Percentiles rank a stretch among this genome's conserved stretches.
These are phyloP conservation scores for Resseliella maxima DNA, from an alignment of 2,888 invertebrate species.

Conservation along the genomic window DNA sequence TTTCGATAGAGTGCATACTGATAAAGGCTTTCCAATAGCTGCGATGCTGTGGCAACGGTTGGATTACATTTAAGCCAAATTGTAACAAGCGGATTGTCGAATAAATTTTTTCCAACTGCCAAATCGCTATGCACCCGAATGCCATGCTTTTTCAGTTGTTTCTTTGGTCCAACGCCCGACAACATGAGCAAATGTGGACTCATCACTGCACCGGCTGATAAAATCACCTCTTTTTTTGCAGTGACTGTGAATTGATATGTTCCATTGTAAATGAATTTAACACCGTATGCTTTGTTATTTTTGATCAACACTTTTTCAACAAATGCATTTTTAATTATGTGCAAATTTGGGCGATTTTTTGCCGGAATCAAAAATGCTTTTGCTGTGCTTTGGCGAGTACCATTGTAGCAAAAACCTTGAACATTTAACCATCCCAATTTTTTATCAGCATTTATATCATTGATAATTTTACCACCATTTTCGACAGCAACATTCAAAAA, in stretches of 20 bases:
- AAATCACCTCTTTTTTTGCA: conserved; percentile 77
- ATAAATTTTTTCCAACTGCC: conserved; percentile 80
- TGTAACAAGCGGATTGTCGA: conserved; percentile 78
- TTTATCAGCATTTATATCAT: conserved; percentile 73
- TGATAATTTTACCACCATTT: conserved; percentile 72
- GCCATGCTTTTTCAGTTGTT: conserved; percentile 71
- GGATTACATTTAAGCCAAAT: neutral
- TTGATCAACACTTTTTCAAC: conserved; percentile 71
- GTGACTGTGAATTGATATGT: conserved; percentile 69
- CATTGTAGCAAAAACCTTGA: conserved; percentile 72
- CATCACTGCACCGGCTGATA: conserved; percentile 82
- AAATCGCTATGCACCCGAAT: conserved; percentile 73
- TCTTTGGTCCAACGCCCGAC: conserved; percentile 79
- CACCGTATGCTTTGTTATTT: conserved; percentile 67
- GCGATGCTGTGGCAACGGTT: neutral
- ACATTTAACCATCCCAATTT: conserved; percentile 77
- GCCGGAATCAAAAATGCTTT: conserved; percentile 75
- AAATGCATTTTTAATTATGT: conserved; percentile 71
- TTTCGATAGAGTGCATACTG: neutral
- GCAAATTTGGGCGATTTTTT: conserved; percentile 70
- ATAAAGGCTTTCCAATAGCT: neutral
- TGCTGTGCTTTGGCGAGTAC: conserved; percentile 79
- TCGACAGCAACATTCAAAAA: conserved; percentile 74
- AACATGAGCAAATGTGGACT: conserved; percentile 85
- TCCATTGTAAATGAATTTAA: conserved; percentile 68